Base-by-base conservation (phyloP, 1,140 invertebrate genomes). In the Euura lappo region DNA sequence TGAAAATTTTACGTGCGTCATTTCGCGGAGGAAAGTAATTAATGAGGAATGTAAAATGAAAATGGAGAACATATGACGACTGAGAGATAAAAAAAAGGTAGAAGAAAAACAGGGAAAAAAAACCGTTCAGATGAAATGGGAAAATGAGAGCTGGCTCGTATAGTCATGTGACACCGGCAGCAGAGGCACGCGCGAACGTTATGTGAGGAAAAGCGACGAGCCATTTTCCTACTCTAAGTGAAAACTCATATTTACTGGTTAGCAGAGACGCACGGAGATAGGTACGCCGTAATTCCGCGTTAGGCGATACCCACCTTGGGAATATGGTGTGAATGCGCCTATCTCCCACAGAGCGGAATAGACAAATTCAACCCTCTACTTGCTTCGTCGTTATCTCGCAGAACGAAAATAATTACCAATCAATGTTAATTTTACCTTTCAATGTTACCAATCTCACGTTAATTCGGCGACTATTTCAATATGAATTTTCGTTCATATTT, bases 191-290 rank as follows among this genome's bases (percentile, higher is more conserved):
- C 68, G 68, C 68, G 44, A n/a, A 8, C 43, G 6, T 7, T 45
- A 6, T 66, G 69, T 10, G 74, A 11, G 43, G 68, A 8, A 65
- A 65, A 66, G 64, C 67, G 42, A 43, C 45, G 72, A 43, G 71
- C 42, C 51, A 6, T 60, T 60, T 60, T 60, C 28, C 51, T 60
- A 67, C 66, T 47, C 73, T 73, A 76, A 79, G 79, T 78, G 79
- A 79, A 79, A 79, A 79, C 78, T 79, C 79, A 79, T 79, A 79
- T 79, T 79, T 79, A 79, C 78, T 73, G 78, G 79, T 79, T 79
- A 79, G 79, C 70, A 73, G 77, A 60, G 51, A n/a, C 51, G 78
- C 79, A 78, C 72, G 77, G 78, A 78, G 78, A 77, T 79, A 76
- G n/a, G n/a, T n/a, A 28, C 76, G 73, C 76, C 73, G 78, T 79